phyloP scores from a whole-genome alignment of 2,113 vertebrate species.

The Paedocypris sp. region DNA sequence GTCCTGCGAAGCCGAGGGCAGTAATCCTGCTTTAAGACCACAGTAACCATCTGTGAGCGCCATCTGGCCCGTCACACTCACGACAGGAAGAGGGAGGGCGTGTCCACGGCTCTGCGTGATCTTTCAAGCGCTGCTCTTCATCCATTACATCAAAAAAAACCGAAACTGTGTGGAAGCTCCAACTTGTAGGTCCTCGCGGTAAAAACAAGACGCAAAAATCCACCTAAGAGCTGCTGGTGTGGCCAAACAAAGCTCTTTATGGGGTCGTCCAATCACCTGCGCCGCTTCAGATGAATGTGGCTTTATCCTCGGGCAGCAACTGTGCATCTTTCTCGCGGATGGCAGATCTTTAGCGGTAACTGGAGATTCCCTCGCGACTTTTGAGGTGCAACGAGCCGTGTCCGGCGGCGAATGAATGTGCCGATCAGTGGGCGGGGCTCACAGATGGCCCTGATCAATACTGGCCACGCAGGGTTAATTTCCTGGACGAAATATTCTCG shows the following conservation, averaged over 20 bases:
- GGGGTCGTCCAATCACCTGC: constrained; percentile 1
- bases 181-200: not conserved
- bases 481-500: too few relatives aligned
- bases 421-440: not conserved
- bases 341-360: not conserved
- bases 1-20: constrained; percentile 52
- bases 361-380: not conserved
- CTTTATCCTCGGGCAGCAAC: constrained; percentile 5
- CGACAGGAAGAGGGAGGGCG: not conserved
- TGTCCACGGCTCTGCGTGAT: too few relatives aligned
- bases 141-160: not conserved
- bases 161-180: not conserved
- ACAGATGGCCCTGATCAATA: constrained; percentile 49
- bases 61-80: constrained; percentile 56
- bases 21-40: constrained; percentile 71
- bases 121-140: not conserved
- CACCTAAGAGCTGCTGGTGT: not conserved
- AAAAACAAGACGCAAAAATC: not conserved
- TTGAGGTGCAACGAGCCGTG: not conserved
- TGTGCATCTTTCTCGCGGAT: not conserved
- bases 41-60: constrained; percentile 68
- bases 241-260: constrained; percentile 7
- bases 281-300: constrained; percentile 5
- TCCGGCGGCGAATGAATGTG: not conserved
- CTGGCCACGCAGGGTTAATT: constrained; percentile 40